Conservation (phyloP, 2,888 invertebrate genomes). For the Dyspetes luteomarginatus region DNA sequence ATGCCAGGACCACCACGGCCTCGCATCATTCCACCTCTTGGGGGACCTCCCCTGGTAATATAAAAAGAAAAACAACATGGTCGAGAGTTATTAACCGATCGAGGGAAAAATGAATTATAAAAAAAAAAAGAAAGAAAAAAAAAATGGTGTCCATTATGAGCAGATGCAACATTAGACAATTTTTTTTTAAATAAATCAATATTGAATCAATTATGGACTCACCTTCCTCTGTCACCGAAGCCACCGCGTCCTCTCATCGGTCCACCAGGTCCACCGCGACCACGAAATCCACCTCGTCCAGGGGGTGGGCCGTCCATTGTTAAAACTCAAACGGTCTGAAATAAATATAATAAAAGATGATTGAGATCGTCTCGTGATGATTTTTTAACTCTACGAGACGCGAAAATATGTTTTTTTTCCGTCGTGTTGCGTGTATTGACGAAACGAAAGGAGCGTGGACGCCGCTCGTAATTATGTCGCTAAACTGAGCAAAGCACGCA, state of each 20-base stretch:
- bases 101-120: neutral
- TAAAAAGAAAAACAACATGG: neutral
- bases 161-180: no score
- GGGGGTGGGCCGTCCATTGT: constrained; percentile 73
- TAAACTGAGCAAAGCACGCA: constrained; percentile 1
- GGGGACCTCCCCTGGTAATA: constrained; percentile 76
- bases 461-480: constrained; percentile 33
- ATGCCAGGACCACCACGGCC: constrained; percentile 79
- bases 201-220: no score
- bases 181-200: no score
- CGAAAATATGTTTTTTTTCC: neutral
- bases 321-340: constrained; percentile 3
- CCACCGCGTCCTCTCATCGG: constrained; percentile 80
- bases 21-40: constrained; percentile 81
- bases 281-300: constrained; percentile 70
- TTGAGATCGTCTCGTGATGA: neutral
- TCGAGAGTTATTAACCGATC: neutral
- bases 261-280: constrained; percentile 78
- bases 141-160: no score
- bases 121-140: constrained; percentile 35
- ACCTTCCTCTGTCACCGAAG: constrained; percentile 80
- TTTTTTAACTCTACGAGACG: neutral
- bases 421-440: constrained; percentile 39
- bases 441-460: constrained; percentile 35
- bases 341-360: no score